These are phyloP conservation scores for Chlamydotis undulata DNA, from an alignment of 2,113 vertebrate species.

Conservation along the genomic window DNA sequence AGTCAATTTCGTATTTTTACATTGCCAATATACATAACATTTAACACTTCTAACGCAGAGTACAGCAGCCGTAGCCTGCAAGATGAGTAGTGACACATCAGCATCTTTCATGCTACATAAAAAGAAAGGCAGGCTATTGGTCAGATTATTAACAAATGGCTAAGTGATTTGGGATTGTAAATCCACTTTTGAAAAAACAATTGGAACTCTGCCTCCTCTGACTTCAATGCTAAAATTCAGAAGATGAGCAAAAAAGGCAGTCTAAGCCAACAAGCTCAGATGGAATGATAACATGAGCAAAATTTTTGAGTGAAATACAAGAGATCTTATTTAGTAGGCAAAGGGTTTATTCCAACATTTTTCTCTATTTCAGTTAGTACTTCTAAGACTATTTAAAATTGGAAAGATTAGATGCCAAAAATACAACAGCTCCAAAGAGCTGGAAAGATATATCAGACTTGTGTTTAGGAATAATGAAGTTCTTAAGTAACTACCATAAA, in stretches of 20 bases:
- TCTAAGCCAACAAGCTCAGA: background rate
- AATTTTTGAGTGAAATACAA: background rate
- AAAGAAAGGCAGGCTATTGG: background rate
- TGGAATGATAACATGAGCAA: background rate
- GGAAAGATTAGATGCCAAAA: background rate
- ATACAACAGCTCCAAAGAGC: rapidly evolving
- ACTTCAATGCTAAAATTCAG: background rate
- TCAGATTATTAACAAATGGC: background rate
- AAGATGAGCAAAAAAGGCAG: background rate
- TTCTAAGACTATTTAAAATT: background rate
- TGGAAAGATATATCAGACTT: background rate
- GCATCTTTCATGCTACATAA: background rate
- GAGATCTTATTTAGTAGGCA: background rate
- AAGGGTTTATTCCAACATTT: background rate
- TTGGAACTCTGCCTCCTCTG: background rate
- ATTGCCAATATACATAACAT: background rate
- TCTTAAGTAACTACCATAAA: background rate
- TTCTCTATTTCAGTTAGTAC: background rate
- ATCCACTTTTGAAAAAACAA: background rate
- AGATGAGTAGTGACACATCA: background rate
- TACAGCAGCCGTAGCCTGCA: background rate
- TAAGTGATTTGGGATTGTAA: background rate
- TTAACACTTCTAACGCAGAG: background rate
- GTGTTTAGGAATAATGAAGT: background rate
- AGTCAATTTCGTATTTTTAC: background rate